Evolutionary conservation across 2,888 invertebrate genomes (phyloP), one percentile per base, ranked within the genome.

Genomic region (Calameuta idolon): DNA sequence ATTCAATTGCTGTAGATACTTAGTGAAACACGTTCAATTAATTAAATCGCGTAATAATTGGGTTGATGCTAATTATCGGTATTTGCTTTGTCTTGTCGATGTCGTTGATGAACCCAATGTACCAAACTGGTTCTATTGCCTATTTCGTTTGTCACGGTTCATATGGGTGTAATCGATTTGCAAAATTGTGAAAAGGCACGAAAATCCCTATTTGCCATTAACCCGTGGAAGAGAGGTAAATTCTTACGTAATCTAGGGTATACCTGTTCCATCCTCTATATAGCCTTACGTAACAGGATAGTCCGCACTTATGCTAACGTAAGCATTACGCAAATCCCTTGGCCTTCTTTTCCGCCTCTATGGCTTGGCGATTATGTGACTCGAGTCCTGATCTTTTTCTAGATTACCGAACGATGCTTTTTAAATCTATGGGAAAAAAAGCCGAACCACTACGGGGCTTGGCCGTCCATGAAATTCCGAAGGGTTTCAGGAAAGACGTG

Each of bases 341-440:
- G 55, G 9, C 55, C 34, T 40, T 73, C 73, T 76, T 76, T 76
- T 76, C n/a, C 34, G 73, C 76, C 68, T 76, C 73, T 76, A 76
- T 76, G 35, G 73, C 40, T 71, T 73, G 71, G 40, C 73, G 76
- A 76, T 76, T 76, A 73, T 76, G 76, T 76, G 76, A 76, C 76
- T 76, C 30, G 76, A 40, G 37, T 73, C 73, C 55, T 73, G 55
- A 55, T 55, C 55, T 55, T 55, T 55, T 40, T 55, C 23, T 23
- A 55, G 55, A 55, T 55, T 55, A 55, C 23, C 55, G 23, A 55
- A 55, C 55, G 55, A 55, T 23, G 55, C 55, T 55, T 55, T 55
- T 55, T 55, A 55, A 55, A 55, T 55, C 55, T 23, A 55, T 23
- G 23, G 55, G 23, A 55, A 9, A 55, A 55, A 55, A 55, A 55